Conservation (phyloP, 1,140 invertebrate species). For the Rhyzopertha dominica region DNA sequence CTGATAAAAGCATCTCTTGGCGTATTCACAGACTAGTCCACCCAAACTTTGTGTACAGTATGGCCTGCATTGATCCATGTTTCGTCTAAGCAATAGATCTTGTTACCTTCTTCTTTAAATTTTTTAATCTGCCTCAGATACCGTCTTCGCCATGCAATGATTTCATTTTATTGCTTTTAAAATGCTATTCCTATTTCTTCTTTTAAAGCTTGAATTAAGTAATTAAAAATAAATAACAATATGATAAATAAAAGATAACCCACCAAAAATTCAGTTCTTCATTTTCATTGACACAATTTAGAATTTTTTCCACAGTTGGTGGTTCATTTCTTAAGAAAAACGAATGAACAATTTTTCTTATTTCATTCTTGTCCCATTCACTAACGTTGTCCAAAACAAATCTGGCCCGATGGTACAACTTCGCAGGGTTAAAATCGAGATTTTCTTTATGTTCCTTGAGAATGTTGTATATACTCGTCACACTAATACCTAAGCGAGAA, state of each 20-base stretch:
- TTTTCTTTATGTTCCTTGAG: not conserved
- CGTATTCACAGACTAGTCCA: no score
- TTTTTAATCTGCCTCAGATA: slow-evolving; percentile 8
- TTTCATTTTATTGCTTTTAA: slow-evolving; percentile 10
- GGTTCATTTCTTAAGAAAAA: slow-evolving; percentile 17
- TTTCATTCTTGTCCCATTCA: not conserved
- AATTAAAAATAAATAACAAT: slow-evolving; percentile 20
- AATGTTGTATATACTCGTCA: slow-evolving; percentile 1
- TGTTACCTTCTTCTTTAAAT: slow-evolving; percentile 4
- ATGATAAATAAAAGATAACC: slow-evolving; percentile 7
- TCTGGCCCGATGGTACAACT: not conserved
- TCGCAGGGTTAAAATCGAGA: slow-evolving; percentile 1
- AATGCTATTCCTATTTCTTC: no score
- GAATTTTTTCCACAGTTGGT: slow-evolving; percentile 11
- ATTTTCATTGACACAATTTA: slow-evolving; percentile 12
- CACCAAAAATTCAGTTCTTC: slow-evolving; percentile 13
- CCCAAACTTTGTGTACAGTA: no score
- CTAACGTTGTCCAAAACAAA: not conserved
- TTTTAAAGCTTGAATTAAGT: no score
- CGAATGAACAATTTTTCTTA: slow-evolving; percentile 14
- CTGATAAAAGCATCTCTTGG: slow-evolving; percentile 21
- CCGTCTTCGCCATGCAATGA: slow-evolving; percentile 11
- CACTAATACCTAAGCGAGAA: not conserved
- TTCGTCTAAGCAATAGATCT: no score
- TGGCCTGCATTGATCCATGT: no score